Conservation (phyloP, 2,797 vertebrate species). For the Brachyalestes nurse region DNA sequence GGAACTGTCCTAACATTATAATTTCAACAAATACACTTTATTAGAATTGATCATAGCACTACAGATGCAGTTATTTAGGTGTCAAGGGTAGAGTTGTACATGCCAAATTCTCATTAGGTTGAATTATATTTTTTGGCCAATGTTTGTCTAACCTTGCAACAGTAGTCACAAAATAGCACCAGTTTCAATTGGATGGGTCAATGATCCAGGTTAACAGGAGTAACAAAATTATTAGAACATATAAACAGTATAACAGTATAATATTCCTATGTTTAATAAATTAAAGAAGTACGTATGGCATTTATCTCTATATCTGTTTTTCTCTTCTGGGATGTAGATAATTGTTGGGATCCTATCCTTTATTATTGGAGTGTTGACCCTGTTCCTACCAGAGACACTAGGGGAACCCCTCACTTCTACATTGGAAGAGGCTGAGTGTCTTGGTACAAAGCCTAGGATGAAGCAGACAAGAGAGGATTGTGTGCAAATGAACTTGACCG, state of each 20-base stretch:
- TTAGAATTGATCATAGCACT: too few species aligned
- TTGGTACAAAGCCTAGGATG: conserved; percentile 67
- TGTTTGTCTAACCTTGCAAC: too few species aligned
- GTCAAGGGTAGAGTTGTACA: too few species aligned
- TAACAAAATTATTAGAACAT: background rate
- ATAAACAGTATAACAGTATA: background rate
- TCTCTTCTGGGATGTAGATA: conserved; percentile 62
- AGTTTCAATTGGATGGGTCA: background rate
- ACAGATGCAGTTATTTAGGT: too few species aligned
- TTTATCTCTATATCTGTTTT: background rate
- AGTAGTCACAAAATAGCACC: too few species aligned
- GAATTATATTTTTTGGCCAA: too few species aligned
- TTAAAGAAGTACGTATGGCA: background rate
- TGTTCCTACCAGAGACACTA: conserved; percentile 89
- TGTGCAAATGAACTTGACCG: conserved; percentile 66
- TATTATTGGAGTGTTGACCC: conserved; percentile 83
- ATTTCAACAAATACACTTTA: too few species aligned
- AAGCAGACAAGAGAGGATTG: conserved; percentile 56
- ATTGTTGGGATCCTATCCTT: conserved; percentile 89
- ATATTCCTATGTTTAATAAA: background rate
- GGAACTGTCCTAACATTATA: too few species aligned
- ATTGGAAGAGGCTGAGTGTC: conserved; percentile 83
- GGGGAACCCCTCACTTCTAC: conserved; percentile 85
- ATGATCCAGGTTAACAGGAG: background rate
- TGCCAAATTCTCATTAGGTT: too few species aligned